These are phyloP conservation scores for Polydrusus tereticollis DNA, from an alignment of 2,888 invertebrate genomes.

Conservation along the genomic window DNA sequence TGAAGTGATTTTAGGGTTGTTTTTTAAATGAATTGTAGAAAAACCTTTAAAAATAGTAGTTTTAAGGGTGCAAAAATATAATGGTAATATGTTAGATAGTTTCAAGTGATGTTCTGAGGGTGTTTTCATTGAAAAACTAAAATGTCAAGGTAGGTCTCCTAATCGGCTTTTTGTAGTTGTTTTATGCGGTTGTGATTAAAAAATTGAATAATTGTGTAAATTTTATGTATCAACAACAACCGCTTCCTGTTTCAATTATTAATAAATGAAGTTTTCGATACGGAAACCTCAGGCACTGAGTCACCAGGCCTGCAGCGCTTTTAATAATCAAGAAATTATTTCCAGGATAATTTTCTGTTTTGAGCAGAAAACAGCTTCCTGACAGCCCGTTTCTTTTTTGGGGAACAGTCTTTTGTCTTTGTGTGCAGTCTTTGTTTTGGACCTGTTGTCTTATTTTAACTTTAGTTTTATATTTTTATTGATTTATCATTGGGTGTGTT, in stretches of 20 bases:
- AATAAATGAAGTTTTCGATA: conserved; percentile 17
- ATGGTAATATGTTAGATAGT: conserved; percentile 29
- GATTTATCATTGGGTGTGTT: conserved; percentile 66
- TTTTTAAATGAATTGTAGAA: conserved; percentile 40
- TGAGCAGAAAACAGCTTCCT: conserved; percentile 7
- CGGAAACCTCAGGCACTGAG: not conserved
- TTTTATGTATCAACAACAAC: conserved; percentile 14
- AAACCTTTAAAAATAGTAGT: conserved; percentile 26
- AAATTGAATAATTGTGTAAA: conserved; percentile 1
- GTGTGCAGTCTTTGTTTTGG: conserved; percentile 29
- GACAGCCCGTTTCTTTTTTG: conserved; percentile 21
- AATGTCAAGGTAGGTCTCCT: conserved; percentile 47
- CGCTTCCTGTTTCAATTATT: conserved; percentile 12
- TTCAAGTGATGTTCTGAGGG: conserved; percentile 38
- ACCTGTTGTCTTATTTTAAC: conserved; percentile 25
- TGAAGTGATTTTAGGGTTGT: conserved; percentile 34
- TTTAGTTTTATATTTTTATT: conserved; percentile 60
- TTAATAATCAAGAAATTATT: conserved; percentile 14
- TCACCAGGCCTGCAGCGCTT: not conserved
- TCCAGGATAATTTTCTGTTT: conserved; percentile 2
- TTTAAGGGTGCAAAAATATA: conserved; percentile 27
- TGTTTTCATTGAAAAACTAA: conserved; percentile 42
- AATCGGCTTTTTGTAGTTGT: conserved; percentile 34
- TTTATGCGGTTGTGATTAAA: conserved; percentile 24
- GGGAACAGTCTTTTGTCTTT: conserved; percentile 16